Evolutionary conservation across 2,888 invertebrate species (phyloP).

Genomic region (Nyleta sp.): DNA sequence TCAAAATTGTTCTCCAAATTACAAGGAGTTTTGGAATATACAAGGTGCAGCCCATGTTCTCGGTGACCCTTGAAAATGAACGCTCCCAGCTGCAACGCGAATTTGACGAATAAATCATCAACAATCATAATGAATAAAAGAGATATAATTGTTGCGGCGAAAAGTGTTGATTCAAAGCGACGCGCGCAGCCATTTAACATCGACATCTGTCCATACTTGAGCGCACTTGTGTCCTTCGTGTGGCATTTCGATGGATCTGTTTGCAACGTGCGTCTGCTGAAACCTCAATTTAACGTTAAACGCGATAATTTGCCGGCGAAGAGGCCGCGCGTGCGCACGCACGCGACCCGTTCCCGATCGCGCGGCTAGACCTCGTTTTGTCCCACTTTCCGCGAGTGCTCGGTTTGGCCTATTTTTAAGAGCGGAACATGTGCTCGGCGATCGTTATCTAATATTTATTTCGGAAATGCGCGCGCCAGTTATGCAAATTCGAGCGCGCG

Average conservation of each 20-base stretch:
- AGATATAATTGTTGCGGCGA: conserved; percentile 24
- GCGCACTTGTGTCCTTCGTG: conserved; percentile 56
- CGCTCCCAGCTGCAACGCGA: too few relatives aligned
- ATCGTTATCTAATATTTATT: conserved; percentile 51
- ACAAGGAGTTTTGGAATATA: too few relatives aligned
- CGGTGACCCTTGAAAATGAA: too few relatives aligned
- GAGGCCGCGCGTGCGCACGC: background rate
- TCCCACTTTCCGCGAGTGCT: conserved; percentile 36
- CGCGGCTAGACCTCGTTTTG: conserved; percentile 4
- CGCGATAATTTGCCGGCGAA: background rate
- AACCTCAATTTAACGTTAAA: conserved; percentile 13
- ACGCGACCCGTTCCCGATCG: conserved; percentile 8
- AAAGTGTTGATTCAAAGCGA: conserved; percentile 40
- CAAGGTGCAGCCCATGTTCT: too few relatives aligned
- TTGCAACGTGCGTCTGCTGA: conserved; percentile 14
- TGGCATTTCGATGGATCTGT: conserved; percentile 30
- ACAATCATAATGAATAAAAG: conserved; percentile 24
- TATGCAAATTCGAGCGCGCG: conserved; percentile 18
- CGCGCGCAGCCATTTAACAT: conserved; percentile 35
- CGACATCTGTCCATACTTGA: conserved; percentile 52
- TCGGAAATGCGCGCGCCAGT: conserved; percentile 47
- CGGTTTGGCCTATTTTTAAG: conserved; percentile 45
- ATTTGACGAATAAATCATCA: conserved; percentile 12
- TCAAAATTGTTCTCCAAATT: too few relatives aligned
- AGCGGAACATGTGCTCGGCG: conserved; percentile 35